phyloP scores from a whole-genome alignment of 1,140 invertebrate genomes.

The Tachypleus tridentatus region DNA sequence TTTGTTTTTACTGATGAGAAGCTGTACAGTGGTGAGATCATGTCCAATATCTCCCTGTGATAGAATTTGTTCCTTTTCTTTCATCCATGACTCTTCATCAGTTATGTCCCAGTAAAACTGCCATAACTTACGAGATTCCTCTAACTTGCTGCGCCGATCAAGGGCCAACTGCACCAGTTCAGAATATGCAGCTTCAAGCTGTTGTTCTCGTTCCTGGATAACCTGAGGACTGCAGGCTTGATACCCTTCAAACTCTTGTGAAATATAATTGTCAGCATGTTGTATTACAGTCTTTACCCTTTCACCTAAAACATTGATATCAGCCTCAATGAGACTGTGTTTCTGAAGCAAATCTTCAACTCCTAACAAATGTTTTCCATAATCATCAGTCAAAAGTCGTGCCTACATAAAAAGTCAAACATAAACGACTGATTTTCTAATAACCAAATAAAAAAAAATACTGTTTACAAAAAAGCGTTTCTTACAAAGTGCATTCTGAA shows the following conservation, averaged over 20 bases:
- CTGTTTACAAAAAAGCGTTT: too few species aligned
- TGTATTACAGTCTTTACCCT: slow-evolving; percentile 91
- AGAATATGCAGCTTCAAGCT: slow-evolving; percentile 79
- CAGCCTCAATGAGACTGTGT: slow-evolving; percentile 92
- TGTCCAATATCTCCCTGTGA: slow-evolving; percentile 91
- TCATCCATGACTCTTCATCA: slow-evolving; percentile 99
- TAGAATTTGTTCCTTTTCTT: slow-evolving; percentile 98
- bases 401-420: too few species aligned
- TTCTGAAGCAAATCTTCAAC: slow-evolving; percentile 98
- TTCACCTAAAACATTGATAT: slow-evolving; percentile 95
- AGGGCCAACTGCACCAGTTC: slow-evolving; percentile 81
- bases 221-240: slow-evolving; percentile 88
- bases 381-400: slow-evolving; percentile 86
- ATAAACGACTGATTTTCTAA: too few species aligned
- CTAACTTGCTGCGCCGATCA: slow-evolving; percentile 78
- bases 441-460: too few species aligned
- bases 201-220: slow-evolving; percentile 85
- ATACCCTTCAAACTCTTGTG: slow-evolving; percentile 76
- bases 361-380: slow-evolving; percentile 97
- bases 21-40: slow-evolving; percentile 86
- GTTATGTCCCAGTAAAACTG: slow-evolving; percentile 99
- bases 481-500: too few species aligned
- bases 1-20: slow-evolving; percentile 90
- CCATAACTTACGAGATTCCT: slow-evolving; percentile 94
- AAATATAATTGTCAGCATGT: slow-evolving; percentile 85